Evolutionary conservation across 2,113 vertebrate species (phyloP).

Genomic region (Turnix velox): DNA sequence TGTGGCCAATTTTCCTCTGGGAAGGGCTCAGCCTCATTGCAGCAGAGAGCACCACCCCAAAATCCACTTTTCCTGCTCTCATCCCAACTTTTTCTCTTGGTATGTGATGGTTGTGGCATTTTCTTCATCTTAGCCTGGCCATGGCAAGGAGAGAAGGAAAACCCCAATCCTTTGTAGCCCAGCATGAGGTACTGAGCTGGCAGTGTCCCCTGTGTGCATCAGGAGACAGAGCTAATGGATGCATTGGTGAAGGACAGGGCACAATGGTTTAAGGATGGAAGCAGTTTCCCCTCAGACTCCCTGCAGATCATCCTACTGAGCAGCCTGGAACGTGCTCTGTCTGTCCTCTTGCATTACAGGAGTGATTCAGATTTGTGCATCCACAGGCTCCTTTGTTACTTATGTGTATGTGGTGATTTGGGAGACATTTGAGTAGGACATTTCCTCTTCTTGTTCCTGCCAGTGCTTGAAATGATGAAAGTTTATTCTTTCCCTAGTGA

Average conservation of each 20-base stretch:
- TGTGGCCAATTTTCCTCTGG: neutral
- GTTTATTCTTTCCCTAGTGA: neutral
- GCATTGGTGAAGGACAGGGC: neutral
- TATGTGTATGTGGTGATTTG: neutral
- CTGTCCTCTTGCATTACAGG: neutral
- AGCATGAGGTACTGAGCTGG: neutral
- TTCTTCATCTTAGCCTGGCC: neutral
- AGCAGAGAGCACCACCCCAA: neutral
- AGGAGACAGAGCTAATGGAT: neutral
- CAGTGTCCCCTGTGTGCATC: accelerated
- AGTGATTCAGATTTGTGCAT: neutral
- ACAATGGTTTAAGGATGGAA: neutral
- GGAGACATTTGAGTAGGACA: neutral
- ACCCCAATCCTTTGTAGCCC: neutral
- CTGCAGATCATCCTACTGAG: neutral
- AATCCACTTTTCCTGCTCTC: neutral
- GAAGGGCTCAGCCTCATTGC: neutral
- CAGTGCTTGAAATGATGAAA: conserved; percentile 47
- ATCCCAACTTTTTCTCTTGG: neutral
- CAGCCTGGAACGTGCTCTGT: neutral
- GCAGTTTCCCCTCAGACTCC: neutral
- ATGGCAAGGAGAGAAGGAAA: neutral
- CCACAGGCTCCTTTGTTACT: too few species aligned
- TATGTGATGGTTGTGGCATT: neutral
- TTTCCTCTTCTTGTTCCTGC: conserved; percentile 44